Evolutionary conservation across 2,113 vertebrate genomes (phyloP).

Genomic region (Esox niger): DNA sequence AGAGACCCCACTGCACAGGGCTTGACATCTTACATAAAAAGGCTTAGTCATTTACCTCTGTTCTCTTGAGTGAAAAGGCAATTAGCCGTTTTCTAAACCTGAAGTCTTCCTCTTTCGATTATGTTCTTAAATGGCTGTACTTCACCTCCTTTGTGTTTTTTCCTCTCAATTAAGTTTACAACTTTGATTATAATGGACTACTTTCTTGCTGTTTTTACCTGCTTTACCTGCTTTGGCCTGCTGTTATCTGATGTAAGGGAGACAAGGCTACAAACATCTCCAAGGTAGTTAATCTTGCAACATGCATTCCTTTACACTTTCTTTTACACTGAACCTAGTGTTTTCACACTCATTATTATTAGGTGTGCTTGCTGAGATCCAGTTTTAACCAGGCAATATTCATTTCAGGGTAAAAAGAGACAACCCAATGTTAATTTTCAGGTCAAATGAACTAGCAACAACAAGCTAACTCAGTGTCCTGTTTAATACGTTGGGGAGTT

Average conservation of each 20-base stretch:
- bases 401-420: too few relatives aligned
- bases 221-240: background rate
- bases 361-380: too few relatives aligned
- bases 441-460: too few relatives aligned
- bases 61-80: too few relatives aligned
- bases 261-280: slow-evolving; percentile 33
- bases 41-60: background rate
- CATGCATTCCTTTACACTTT: background rate
- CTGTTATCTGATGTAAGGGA: slow-evolving; percentile 31
- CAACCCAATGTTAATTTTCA: too few relatives aligned
- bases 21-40: background rate
- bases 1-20: background rate
- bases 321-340: slow-evolving; percentile 2
- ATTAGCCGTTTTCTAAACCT: background rate
- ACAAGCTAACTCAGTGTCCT: slow-evolving; percentile 8
- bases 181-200: background rate
- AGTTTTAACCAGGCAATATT: too few relatives aligned
- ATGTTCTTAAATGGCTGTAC: background rate
- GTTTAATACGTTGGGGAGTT: background rate
- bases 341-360: too few relatives aligned
- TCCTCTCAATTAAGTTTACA: background rate
- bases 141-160: background rate
- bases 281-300: slow-evolving; percentile 45
- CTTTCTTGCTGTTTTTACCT: background rate
- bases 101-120: background rate